These are phyloP conservation scores for Trichogramma evanescens DNA, from an alignment of 2,888 invertebrate species.

Conservation along the genomic window DNA sequence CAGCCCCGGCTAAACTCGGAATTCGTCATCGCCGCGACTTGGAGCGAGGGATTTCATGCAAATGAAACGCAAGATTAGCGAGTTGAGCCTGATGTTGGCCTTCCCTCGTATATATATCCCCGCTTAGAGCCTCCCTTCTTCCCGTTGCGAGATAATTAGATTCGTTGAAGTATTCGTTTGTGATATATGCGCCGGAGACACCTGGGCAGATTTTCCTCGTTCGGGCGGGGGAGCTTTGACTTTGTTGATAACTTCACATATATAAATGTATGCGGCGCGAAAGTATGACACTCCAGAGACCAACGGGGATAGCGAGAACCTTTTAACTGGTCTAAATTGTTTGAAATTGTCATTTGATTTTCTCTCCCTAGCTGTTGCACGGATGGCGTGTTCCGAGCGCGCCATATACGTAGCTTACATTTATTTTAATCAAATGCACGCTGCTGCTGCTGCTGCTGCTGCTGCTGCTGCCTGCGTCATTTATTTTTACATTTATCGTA, in stretches of 20 bases:
- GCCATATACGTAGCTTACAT: too few relatives aligned
- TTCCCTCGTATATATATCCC: too few relatives aligned
- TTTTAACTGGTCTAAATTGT: background rate
- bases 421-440: too few relatives aligned
- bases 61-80: constrained; percentile 20
- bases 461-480: too few relatives aligned
- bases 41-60: constrained; percentile 20
- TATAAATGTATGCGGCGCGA: background rate
- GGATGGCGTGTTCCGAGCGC: too few relatives aligned
- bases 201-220: constrained; percentile 6
- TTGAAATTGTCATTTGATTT: too few relatives aligned
- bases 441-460: too few relatives aligned
- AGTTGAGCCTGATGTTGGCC: background rate
- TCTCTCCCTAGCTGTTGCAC: too few relatives aligned
- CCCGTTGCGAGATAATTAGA: constrained; percentile 23
- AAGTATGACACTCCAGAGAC: constrained; percentile 6
- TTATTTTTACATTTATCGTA: too few relatives aligned
- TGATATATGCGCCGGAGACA: constrained; percentile 3
- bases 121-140: background rate
- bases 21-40: constrained; percentile 21
- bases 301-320: background rate
- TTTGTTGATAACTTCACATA: too few relatives aligned
- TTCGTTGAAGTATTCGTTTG: constrained; percentile 21
- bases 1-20: constrained; percentile 16
- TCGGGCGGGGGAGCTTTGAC: background rate